Evolutionary conservation across 2,888 invertebrate genomes (phyloP).

Genomic region (Trissonchulus latispiculum): DNA sequence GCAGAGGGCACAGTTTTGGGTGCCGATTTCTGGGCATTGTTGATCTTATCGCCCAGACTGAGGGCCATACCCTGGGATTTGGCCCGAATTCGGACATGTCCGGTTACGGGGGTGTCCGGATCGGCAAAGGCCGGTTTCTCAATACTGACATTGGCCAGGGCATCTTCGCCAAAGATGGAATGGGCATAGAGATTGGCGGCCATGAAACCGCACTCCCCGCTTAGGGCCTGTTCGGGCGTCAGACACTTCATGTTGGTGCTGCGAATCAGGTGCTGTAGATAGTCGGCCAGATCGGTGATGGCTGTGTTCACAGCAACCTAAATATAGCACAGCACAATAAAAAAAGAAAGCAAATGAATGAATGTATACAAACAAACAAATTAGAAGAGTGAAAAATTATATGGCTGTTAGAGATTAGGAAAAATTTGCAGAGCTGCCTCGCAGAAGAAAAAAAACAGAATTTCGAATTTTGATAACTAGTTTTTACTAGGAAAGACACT

Average conservation of each 20-base stretch:
- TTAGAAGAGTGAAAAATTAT: too few relatives aligned
- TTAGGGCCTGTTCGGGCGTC: conserved; percentile 63
- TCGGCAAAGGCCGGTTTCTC: conserved; percentile 58
- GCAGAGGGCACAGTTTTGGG: neutral
- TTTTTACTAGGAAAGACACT: too few relatives aligned
- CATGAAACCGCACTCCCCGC: conserved; percentile 96
- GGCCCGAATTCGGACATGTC: conserved; percentile 93
- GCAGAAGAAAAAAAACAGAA: neutral
- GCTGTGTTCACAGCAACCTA: conserved; percentile 76
- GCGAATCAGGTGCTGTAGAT: conserved; percentile 76
- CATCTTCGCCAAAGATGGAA: conserved; percentile 73
- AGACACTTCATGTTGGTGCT: conserved; percentile 99
- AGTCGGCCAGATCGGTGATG: conserved; percentile 80
- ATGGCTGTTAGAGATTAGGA: too few relatives aligned
- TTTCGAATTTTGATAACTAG: neutral
- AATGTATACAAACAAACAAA: neutral
- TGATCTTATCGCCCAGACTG: conserved; percentile 95
- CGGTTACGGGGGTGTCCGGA: conserved; percentile 70
- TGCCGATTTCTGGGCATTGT: conserved; percentile 30
- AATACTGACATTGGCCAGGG: conserved; percentile 93
- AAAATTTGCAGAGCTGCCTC: neutral
- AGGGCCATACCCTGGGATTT: conserved; percentile 99
- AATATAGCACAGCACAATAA: too few relatives aligned
- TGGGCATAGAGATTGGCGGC: conserved; percentile 98
- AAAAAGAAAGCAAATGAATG: too few relatives aligned